phyloP scores from a whole-genome alignment of 2,113 vertebrate genomes.

The Morone chrysops region DNA sequence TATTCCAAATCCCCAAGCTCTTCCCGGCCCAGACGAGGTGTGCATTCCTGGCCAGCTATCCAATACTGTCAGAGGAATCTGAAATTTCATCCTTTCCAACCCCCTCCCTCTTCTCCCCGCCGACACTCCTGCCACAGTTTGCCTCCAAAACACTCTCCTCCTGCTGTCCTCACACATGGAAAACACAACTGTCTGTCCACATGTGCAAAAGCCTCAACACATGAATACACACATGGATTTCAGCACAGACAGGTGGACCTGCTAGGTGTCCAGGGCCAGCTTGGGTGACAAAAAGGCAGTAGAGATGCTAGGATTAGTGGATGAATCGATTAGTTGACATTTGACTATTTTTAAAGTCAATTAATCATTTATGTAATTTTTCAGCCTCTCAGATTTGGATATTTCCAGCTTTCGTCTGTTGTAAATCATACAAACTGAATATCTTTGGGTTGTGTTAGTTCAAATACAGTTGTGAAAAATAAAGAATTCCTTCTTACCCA shows the following conservation, averaged over 20 bases:
- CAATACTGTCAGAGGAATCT: constrained; percentile 76
- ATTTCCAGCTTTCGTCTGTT: no score
- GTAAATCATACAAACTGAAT: no score
- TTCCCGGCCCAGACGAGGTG: constrained; percentile 67
- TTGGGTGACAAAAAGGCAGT: no score
- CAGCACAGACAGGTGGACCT: background rate
- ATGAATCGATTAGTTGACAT: no score
- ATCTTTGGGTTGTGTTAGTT: no score
- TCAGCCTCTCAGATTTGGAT: no score
- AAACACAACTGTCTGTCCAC: constrained; percentile 19
- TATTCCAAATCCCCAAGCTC: constrained; percentile 59
- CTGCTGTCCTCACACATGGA: constrained; percentile 35
- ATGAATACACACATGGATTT: constrained; percentile 20
- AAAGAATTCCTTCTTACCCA: no score
- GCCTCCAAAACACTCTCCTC: constrained; percentile 42
- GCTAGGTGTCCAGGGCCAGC: background rate
- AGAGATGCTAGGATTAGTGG: no score
- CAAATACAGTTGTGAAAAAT: no score
- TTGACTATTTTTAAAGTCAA: no score
- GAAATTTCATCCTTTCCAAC: constrained; percentile 77
- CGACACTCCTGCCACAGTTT: constrained; percentile 18
- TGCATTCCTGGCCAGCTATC: constrained; percentile 72
- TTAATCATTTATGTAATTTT: no score
- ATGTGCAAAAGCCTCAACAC: constrained; percentile 1
- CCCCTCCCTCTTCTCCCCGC: constrained; percentile 5